Conservation (phyloP, 2,113 vertebrate species). For the Diadophis punctatus region DNA sequence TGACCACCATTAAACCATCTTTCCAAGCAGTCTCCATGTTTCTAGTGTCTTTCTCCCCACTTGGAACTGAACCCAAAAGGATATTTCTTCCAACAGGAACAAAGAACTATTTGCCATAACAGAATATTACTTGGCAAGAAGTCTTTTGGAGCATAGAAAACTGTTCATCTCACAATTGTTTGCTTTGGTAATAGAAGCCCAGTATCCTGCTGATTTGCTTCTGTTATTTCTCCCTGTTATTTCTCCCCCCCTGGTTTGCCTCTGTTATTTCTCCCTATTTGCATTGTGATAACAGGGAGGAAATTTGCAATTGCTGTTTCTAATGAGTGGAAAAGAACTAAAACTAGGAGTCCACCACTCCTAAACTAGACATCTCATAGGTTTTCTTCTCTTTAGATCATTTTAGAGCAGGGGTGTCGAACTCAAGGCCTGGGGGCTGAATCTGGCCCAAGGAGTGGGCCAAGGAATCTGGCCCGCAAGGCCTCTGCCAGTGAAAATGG, state of each 20-base stretch:
- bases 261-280: not conserved
- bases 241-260: no score
- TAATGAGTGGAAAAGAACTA: not conserved
- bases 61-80: no score
- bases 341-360: not conserved
- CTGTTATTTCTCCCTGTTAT: not conserved
- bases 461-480: no score
- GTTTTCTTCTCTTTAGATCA: not conserved
- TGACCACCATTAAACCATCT: no score
- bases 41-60: no score
- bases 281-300: not conserved
- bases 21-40: no score
- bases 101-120: not conserved
- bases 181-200: not conserved
- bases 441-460: no score
- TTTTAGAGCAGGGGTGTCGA: no score
- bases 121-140: not conserved
- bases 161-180: not conserved
- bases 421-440: no score
- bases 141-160: not conserved
- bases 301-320: not conserved
- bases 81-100: no score
- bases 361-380: not conserved
- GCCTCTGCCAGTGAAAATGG: no score
- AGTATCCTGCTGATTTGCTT: not conserved